These are phyloP conservation scores for Brienomyrus longianalis DNA, from an alignment of 2,113 vertebrate genomes.

Conservation along the genomic window DNA sequence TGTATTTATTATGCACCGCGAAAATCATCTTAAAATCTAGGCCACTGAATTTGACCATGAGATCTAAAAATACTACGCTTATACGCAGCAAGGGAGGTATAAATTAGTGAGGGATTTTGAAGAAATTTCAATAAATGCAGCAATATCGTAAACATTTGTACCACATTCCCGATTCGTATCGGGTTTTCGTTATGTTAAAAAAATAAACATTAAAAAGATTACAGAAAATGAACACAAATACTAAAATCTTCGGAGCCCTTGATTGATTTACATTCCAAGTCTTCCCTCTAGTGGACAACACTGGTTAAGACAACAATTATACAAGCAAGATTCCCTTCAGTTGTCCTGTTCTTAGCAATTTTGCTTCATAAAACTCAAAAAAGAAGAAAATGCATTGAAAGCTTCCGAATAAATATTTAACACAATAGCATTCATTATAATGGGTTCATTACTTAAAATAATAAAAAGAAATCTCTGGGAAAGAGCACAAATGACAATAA, in stretches of 20 bases:
- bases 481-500: not conserved
- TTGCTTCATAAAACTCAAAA: not conserved
- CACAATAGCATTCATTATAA: not conserved
- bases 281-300: slow-evolving; percentile 4
- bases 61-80: not conserved
- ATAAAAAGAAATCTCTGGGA: not conserved
- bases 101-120: not conserved
- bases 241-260: not conserved
- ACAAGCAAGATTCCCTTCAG: not conserved
- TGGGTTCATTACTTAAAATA: not conserved
- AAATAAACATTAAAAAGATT: not conserved
- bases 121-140: not conserved
- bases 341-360: not conserved
- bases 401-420: not conserved
- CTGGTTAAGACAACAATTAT: not conserved
- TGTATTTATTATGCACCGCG: not conserved
- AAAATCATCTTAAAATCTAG: not conserved
- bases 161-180: not conserved
- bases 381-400: not conserved
- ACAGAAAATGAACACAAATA: not conserved
- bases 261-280: not conserved
- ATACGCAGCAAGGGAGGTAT: not conserved
- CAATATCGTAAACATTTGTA: not conserved
- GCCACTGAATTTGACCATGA: not conserved
- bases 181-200: not conserved